Evolutionary conservation across 2,888 invertebrate species (phyloP), one percentile per base, ranked within the genome.

Genomic region (Polydesmus complanatus): DNA sequence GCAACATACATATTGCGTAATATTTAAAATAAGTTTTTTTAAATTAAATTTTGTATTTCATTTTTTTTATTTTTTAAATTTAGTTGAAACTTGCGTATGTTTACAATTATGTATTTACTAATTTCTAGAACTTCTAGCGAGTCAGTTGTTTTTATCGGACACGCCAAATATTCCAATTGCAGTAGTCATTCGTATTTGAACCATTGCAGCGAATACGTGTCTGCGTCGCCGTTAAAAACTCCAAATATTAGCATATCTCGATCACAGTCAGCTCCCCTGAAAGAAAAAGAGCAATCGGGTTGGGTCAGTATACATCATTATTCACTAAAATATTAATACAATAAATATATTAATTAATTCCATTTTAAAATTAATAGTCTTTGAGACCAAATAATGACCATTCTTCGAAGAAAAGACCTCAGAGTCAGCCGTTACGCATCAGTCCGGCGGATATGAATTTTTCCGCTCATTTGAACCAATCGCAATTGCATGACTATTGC

Each of bases 261-360:
- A 23, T 63, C 63, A 5, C 63, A 61, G 18, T 63, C 63, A 18
- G 63, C 63, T 23, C 63, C 63, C 1, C 58, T 63, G 14, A 63
- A 63, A 47, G 61, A 56, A n/a, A 51, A 63, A 58, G 61, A 61
- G 8, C 5, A 14, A 8, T 37, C 37, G 14, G 14, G 14, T 14
- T 37, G 37, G 37, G 37, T 37, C 5, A 37, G 14, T 37, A 37
- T 14, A 8, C 5, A 37, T 14, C 14, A 37, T 37, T 8, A 8
- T 8, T 14, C 37, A 8, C 5, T 37, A 37, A 37, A 37, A 5
- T 37, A 5, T 14, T 37, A 37, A 37, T 54, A n/a, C n/a, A n/a
- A n/a, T n/a, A n/a, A n/a, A n/a, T n/a, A n/a, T n/a, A n/a, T n/a
- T n/a, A n/a, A n/a, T n/a, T n/a, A n/a, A n/a, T n/a, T n/a, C n/a